phyloP scores from a whole-genome alignment of 92 coral and sea anemone species.

The Pocillopora grandis region DNA sequence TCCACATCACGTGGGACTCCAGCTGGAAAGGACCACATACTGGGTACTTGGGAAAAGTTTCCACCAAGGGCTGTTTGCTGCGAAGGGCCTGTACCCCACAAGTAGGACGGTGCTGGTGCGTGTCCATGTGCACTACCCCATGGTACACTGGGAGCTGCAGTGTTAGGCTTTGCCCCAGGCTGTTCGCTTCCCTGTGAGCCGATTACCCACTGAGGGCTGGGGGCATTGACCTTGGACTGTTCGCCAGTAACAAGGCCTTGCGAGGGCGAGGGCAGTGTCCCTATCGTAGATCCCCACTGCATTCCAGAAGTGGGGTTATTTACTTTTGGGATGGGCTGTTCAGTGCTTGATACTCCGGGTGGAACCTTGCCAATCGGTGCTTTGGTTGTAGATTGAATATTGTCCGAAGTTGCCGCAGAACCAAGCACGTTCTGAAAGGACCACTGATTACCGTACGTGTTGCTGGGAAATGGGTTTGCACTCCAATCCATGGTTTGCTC shows the following conservation, averaged over 20 bases:
- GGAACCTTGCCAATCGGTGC: conserved; percentile 23
- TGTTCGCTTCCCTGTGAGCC: conserved; percentile 35
- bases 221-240: conserved; percentile 6
- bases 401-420: conserved; percentile 16
- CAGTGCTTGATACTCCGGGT: conserved; percentile 28
- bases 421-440: conserved; percentile 60
- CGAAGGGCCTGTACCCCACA: conserved; percentile 83
- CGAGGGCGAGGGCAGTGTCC: conserved; percentile 17
- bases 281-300: conserved; percentile 42
- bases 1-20: conserved; percentile 80
- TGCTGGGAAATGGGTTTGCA: conserved; percentile 64
- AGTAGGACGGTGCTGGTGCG: conserved; percentile 71
- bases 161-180: conserved; percentile 56
- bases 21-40: conserved; percentile 88
- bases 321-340: conserved; percentile 20
- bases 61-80: conserved; percentile 61
- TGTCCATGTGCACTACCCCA: conserved; percentile 70
- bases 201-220: conserved; percentile 32
- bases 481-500: conserved; percentile 99
- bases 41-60: conserved; percentile 70
- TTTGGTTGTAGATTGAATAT: conserved; percentile 36
- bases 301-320: conserved; percentile 20
- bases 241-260: conserved; percentile 14
- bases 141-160: conserved; percentile 57
- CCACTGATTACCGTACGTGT: conserved; percentile 77